These are phyloP conservation scores for Nerophis lumbriciformis DNA, from an alignment of 2,113 vertebrate species.

Conservation along the genomic window DNA sequence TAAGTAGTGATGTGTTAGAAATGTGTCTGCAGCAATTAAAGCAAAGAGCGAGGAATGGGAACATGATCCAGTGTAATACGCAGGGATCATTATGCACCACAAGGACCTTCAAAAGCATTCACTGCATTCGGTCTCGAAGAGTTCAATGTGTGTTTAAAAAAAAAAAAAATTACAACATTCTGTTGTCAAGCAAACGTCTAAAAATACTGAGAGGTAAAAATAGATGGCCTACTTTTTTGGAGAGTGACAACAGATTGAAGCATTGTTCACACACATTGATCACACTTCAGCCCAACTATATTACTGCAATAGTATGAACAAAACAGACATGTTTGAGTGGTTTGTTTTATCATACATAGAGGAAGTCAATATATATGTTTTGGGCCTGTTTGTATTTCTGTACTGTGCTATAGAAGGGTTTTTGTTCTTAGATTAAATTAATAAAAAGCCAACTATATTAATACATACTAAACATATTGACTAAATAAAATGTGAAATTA, in stretches of 20 bases:
- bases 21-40: neutral
- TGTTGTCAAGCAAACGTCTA: neutral
- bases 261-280: neutral
- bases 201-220: neutral
- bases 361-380: no score
- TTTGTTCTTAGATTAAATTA: no score
- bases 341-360: no score
- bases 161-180: neutral
- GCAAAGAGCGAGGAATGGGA: neutral
- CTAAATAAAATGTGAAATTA: no score
- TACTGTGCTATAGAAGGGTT: no score
- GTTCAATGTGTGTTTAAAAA: constrained; percentile 1
- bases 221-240: constrained; percentile 5
- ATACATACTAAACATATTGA: no score
- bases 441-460: no score
- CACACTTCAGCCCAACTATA: neutral
- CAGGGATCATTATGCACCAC: neutral
- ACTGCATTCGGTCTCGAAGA: no score
- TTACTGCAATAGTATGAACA: no score
- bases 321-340: no score
- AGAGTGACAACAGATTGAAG: neutral
- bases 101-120: neutral
- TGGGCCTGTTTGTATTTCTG: no score
- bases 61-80: neutral
- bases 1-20: neutral